Evolutionary conservation across 2,888 invertebrate species (phyloP), one percentile per base, ranked within the genome.

Genomic region (Leucophenga montana): DNA sequence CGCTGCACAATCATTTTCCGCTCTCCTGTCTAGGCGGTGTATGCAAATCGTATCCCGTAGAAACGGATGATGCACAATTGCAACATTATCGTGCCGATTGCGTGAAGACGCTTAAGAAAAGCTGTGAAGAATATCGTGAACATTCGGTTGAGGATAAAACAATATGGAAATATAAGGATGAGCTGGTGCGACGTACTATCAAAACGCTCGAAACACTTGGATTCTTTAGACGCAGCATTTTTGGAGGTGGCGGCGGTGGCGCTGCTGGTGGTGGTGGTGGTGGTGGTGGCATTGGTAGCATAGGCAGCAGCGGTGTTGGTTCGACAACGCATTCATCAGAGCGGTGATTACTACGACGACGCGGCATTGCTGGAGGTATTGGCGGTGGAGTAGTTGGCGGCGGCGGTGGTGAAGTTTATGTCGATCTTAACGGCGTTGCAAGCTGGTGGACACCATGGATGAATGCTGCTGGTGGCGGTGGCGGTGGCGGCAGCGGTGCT

Each of bases 41-140:
- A 8, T 97, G 96, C 89, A 95, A 95, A 67, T 95, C 95, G 59
- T 96, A 94, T 89, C 92, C 95, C 69, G 92, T 97, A 76, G 94
- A 95, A 76, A 94, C 94, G 27, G 90, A 90, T 48, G 93, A 94
- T 84, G 97, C 97, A 18, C 95, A 97, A 77, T 90, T 98, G 83
- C 96, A 98, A 88, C 98, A 98, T 89, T 98, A 97, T 90, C 92
- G 97, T 71, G 95, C 95, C 33, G 97, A 97, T 89, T 97, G 97
- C 89, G 97, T 96, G 8, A 93, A 93, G 79, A 94, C 95, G 69
- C 90, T 97, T 76, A 94, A 94, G 89, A 95, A 96, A 89, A 90
- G 92, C 54, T 97, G 97, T 89, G 92, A 92, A 68, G 94, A 95
- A 85, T 95, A 94, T 87, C 91, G 95, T 71, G 93, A 95, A 84